These are phyloP conservation scores for Ruditapes philippinarum DNA, from an alignment of 1,140 invertebrate species.

Conservation along the genomic window DNA sequence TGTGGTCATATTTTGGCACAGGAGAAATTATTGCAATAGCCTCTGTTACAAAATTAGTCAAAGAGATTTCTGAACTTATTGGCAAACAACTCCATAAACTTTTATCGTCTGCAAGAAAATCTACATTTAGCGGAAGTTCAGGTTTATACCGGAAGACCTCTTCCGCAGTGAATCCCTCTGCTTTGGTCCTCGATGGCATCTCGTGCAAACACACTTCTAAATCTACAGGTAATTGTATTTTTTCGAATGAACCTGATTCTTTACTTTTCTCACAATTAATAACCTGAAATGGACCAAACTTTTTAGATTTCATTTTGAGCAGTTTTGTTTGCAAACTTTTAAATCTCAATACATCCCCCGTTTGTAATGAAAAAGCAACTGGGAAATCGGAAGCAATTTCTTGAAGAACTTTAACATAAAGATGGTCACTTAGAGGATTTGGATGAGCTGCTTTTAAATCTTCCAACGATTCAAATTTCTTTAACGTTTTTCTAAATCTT, in stretches of 20 bases:
- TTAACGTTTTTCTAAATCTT: slow-evolving; percentile 47
- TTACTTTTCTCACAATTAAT: slow-evolving; percentile 51
- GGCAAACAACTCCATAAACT: slow-evolving; percentile 61
- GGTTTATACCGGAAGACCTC: slow-evolving; percentile 57
- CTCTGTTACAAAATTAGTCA: slow-evolving; percentile 61
- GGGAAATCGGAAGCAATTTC: slow-evolving; percentile 63
- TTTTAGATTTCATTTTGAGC: slow-evolving; percentile 62
- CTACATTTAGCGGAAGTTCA: slow-evolving; percentile 49
- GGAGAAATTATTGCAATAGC: slow-evolving; percentile 52
- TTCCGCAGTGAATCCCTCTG: slow-evolving; percentile 40
- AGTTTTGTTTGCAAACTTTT: slow-evolving; percentile 54
- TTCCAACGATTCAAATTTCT: slow-evolving; percentile 18
- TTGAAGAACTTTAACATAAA: slow-evolving; percentile 54
- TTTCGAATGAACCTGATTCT: slow-evolving; percentile 28
- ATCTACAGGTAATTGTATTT: slow-evolving; percentile 58
- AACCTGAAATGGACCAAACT: slow-evolving; percentile 26
- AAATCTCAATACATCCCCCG: slow-evolving; percentile 60
- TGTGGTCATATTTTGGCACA: slow-evolving; percentile 21
- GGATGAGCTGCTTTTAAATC: slow-evolving; percentile 24
- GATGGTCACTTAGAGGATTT: slow-evolving; percentile 20
- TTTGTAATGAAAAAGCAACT: slow-evolving; percentile 45
- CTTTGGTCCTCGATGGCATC: slow-evolving; percentile 42
- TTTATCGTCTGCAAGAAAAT: slow-evolving; percentile 59
- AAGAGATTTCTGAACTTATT: slow-evolving; percentile 52
- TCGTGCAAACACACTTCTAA: slow-evolving; percentile 54